Conservation (phyloP, 2,797 vertebrate species). For the Spinibarbus caldwelli region DNA sequence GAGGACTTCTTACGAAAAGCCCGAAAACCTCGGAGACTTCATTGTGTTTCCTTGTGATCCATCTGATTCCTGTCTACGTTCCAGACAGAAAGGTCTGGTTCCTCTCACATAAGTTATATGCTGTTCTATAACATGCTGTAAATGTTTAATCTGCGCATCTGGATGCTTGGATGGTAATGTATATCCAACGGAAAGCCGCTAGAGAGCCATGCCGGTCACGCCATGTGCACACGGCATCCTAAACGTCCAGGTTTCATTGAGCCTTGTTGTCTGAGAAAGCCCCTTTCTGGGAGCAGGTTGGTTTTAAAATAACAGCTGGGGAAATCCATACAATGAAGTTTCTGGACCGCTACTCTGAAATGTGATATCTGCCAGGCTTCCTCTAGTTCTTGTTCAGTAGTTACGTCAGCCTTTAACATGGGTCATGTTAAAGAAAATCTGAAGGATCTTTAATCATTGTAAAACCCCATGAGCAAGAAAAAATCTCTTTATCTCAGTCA, state of each 20-base stretch:
- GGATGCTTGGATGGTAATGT: background rate
- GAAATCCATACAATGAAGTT: background rate
- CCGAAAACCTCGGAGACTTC: background rate
- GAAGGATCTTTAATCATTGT: slow-evolving; percentile 33
- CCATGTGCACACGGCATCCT: background rate
- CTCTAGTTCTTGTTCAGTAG: background rate
- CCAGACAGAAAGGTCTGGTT: background rate
- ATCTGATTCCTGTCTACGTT: background rate
- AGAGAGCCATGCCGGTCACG: background rate
- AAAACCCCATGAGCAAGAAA: no score
- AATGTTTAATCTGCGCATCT: background rate
- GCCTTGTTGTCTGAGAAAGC: slow-evolving; percentile 23
- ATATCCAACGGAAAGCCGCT: background rate
- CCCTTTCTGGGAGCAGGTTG: background rate
- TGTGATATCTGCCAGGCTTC: slow-evolving; percentile 13
- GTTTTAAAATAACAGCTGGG: slow-evolving; percentile 7
- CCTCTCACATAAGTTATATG: background rate
- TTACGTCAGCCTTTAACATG: slow-evolving; percentile 24
- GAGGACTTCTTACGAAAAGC: background rate
- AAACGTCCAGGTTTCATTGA: background rate
- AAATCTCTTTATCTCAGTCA: no score
- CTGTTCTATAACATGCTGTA: background rate
- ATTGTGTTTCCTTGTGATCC: background rate
- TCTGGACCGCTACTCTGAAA: background rate
- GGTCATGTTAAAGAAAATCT: slow-evolving; percentile 10